Base-by-base conservation (phyloP, 2,797 vertebrate species). In the Chanos chanos region DNA sequence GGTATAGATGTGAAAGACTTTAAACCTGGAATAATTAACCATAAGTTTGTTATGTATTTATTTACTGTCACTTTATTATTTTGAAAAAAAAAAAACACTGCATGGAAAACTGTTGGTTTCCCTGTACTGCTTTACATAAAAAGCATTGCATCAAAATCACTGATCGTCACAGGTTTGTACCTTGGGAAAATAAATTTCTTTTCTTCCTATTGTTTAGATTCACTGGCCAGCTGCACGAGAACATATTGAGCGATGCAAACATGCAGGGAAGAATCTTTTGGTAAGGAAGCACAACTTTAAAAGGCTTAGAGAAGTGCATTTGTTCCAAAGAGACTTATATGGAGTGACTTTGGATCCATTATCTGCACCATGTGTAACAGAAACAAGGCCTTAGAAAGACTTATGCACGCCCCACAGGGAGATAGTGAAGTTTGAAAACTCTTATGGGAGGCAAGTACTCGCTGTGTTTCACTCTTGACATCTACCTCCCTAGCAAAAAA, bases 191-290 rank as follows among this genome's bases (percentile, higher is more conserved):
- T 10, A 24, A n/a, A 44, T 33, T 7, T 61, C 27, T 71, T 33
- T 63, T 2, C 7, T 61, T 19, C 45, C 51, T 72, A 71, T 82
- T 55, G 75, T 82, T 64, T 77, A 94, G 92, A 84, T 94, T 61
- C 72, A 89, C 79, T 94, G 92, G 93, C 90, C 90, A 1, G 90
- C 93, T 45, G 68, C 71, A 16, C 66, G 41, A 50, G 89, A 92
- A 25, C 84, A 92, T 8, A 85, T 90, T 0, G 88, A 91, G 24
- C 90, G 77, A 49, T 94, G 93, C 85, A 81, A 66, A 40, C 77
- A 83, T 69, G 89, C 92, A 0, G 93, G 93, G 9, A 94, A 93
- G 73, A 89, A 83, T n/a, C 15, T 77, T 31, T 82, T 81, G 84
- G 88, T 90, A 80, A 80, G 83, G 67, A 33, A 18, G 25, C 9